Base-by-base conservation (phyloP, 2,888 invertebrate genomes). In the Hesperia comma region DNA sequence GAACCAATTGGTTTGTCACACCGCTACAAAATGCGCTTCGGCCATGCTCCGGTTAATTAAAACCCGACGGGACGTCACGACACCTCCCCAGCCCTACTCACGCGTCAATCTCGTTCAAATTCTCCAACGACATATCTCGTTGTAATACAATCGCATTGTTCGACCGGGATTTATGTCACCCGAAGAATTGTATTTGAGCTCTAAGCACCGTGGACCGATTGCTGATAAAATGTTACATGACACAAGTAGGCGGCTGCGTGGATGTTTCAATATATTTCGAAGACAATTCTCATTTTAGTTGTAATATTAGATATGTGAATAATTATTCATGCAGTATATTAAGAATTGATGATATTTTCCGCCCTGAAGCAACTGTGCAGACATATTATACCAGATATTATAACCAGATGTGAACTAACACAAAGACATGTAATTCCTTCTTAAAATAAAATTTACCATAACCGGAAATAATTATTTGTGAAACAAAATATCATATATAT, bases 1-100 rank as follows among this genome's bases (percentile, higher is more conserved):
- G 82, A 87, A 87, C 91, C 82, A 85, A 92, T 92, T 81, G 85
- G 77, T 91, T 78, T 84, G 90, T 88, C 90, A 90, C 87, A 86
- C 85, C 78, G 83, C 83, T 75, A 86, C 86, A 73, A 88, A 88
- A 89, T 81, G 86, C 87, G 85, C 84, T 81, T 82, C 77, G 78
- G 76, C 82, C 81, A 80, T 84, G 89, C 85, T 83, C 75, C 83
- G 87, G 83, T 88, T 91, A 91, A 91, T 92, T 90, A 91, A 90
- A 90, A 88, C 81, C 79, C 86, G 84, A 86, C 84, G 87, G 87
- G 85, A 87, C 86, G 81, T 84, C 88, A 86, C 84, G 85, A 85
- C 85, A 81, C 79, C 82, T 82, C 84, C 81, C 83, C 79, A 74
- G 74, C 67, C 71, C 74, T 71, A 68, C 72, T 75, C 77, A 80